Evolutionary conservation across 2,888 invertebrate genomes (phyloP).

Genomic region (Synergus gifuensis): DNA sequence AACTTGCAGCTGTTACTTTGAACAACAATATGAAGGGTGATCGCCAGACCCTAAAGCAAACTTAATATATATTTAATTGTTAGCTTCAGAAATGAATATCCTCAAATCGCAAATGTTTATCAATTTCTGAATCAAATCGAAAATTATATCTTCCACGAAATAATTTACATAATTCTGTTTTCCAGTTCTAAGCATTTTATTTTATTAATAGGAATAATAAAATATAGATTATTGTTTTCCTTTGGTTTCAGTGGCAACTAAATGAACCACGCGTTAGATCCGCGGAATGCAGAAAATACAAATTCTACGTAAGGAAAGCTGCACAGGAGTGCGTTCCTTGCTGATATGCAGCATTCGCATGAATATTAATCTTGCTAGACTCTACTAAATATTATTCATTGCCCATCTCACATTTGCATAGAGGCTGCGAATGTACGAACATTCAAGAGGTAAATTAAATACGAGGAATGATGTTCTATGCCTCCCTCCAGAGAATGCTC

Average conservation of each 20-base stretch:
- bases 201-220: background rate
- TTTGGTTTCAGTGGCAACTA: background rate
- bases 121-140: background rate
- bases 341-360: slow-evolving; percentile 53
- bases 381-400: slow-evolving; percentile 65
- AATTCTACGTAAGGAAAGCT: slow-evolving; percentile 19
- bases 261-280: slow-evolving; percentile 11
- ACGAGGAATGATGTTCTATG: background rate
- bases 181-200: background rate
- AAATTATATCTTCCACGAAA: too few relatives aligned
- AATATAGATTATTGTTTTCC: background rate
- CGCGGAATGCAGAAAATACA: slow-evolving; percentile 2
- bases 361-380: slow-evolving; percentile 62
- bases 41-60: background rate
- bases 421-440: slow-evolving; percentile 48
- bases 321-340: slow-evolving; percentile 15
- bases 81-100: background rate
- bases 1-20: slow-evolving; percentile 12
- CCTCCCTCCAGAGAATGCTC: slow-evolving; percentile 3
- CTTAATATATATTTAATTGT: slow-evolving; percentile 12
- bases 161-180: background rate
- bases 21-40: slow-evolving; percentile 2
- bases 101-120: background rate
- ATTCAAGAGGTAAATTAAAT: slow-evolving; percentile 40
- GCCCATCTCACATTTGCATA: slow-evolving; percentile 56